A percentile compares a stretch with the other conserved stretches of the same genome.
phyloP scores from a whole-genome alignment of 2,888 invertebrate genomes.

The Drosophila fungiperda region DNA sequence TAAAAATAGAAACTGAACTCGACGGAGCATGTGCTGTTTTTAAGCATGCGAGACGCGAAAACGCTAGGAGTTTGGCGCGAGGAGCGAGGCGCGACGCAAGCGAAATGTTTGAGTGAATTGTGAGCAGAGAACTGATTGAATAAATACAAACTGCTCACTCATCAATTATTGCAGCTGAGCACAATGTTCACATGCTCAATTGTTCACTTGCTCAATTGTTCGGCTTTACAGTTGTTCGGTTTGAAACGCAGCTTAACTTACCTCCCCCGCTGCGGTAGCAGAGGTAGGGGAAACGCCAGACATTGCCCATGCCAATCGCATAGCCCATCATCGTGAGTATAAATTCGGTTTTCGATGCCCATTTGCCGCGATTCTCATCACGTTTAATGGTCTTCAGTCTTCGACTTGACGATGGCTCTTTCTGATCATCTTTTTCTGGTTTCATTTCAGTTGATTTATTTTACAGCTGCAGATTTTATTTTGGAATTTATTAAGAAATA shows the following conservation, averaged over 20 bases:
- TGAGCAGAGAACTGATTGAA: conserved; percentile 23
- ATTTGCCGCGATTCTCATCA: conserved; percentile 87
- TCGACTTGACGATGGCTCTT: not conserved
- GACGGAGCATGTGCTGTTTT: conserved; percentile 55
- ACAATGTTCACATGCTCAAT: not conserved
- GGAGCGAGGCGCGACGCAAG: not conserved
- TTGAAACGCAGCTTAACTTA: conserved; percentile 52
- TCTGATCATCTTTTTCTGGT: not conserved
- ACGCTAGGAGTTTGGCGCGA: not conserved
- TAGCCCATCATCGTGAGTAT: conserved; percentile 93
- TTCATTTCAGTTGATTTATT: conserved; percentile 11
- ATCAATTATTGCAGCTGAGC: conserved; percentile 1
- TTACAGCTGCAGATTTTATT: conserved; percentile 1
- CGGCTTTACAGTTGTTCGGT: not conserved
- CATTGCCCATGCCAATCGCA: conserved; percentile 94
- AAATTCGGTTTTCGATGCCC: conserved; percentile 92
- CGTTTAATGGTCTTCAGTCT: conserved; percentile 54
- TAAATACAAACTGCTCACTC: not conserved
- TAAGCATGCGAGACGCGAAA: conserved; percentile 3
- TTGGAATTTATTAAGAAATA: not conserved
- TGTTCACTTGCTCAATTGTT: too few species aligned
- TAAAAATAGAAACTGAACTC: conserved; percentile 52
- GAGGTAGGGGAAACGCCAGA: conserved; percentile 94
- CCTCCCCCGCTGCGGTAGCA: conserved; percentile 95
- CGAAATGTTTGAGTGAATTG: conserved; percentile 8